Percentiles rank a stretch among this genome's conserved stretches.
These are phyloP conservation scores for Onychomys arenicola DNA, from an alignment of 2,797 vertebrate species.

Conservation along the genomic window DNA sequence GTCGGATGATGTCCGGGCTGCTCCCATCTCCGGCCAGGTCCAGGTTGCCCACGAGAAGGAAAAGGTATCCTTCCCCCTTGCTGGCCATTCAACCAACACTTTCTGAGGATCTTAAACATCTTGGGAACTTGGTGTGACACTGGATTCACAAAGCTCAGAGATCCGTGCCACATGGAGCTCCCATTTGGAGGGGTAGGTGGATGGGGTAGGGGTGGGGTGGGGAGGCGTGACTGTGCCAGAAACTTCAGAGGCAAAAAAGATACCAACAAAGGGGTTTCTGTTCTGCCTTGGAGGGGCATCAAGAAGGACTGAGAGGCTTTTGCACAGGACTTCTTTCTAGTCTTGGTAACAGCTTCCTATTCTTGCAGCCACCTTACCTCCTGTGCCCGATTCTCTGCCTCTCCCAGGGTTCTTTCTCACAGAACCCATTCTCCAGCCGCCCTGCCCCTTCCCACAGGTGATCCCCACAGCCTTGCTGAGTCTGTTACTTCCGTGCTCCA, in stretches of 20 bases:
- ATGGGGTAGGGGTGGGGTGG: not conserved
- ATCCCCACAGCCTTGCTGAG: slow-evolving; percentile 89
- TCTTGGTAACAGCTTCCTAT: too few species aligned
- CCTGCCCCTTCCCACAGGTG: slow-evolving; percentile 81
- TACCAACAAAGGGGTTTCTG: too few species aligned
- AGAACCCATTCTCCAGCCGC: not conserved
- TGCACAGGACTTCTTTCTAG: not conserved
- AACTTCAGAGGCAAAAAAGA: not conserved
- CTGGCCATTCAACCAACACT: not conserved
- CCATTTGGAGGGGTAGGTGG: not conserved
- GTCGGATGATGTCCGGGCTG: too few species aligned
- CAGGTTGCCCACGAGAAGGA: not conserved
- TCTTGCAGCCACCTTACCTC: too few species aligned
- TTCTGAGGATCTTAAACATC: not conserved
- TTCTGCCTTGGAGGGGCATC: not conserved
- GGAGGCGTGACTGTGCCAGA: not conserved
- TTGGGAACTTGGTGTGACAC: not conserved
- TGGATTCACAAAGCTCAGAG: not conserved
- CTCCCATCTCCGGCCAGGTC: not conserved
- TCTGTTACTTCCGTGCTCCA: too few species aligned
- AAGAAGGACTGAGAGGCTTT: not conserved
- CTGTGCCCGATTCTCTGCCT: too few species aligned
- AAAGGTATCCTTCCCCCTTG: not conserved
- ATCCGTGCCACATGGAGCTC: not conserved
- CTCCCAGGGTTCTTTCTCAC: not conserved